phyloP scores from a whole-genome alignment of 2,888 invertebrate genomes.

The Cryptophagus acutangulus region DNA sequence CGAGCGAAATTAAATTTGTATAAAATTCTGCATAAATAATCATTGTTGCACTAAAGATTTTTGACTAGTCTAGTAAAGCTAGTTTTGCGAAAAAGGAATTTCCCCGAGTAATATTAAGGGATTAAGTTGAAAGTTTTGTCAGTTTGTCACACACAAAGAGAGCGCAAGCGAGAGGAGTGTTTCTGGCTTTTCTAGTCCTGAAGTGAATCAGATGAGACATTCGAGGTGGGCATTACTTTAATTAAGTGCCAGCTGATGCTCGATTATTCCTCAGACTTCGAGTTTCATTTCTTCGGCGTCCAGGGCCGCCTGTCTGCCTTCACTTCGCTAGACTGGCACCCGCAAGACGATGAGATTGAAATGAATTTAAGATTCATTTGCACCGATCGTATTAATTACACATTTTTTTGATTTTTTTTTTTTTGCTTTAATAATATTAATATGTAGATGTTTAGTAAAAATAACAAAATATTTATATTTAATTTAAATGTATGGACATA shows the following conservation, averaged over 20 bases:
- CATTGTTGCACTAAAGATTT: no score
- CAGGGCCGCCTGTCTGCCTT: constrained; percentile 12
- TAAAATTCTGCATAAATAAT: no score
- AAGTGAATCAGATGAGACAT: constrained; percentile 24
- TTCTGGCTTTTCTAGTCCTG: no score
- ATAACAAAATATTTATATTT: constrained; percentile 28
- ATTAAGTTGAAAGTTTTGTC: constrained; percentile 35
- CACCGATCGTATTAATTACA: not conserved
- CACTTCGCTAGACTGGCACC: constrained; percentile 36
- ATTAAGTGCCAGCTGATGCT: constrained; percentile 45
- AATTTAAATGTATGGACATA: constrained; percentile 23
- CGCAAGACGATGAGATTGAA: constrained; percentile 32
- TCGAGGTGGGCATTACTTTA: constrained; percentile 42
- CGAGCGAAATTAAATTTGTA: no score
- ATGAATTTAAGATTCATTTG: constrained; percentile 15
- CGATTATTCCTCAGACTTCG: constrained; percentile 40
- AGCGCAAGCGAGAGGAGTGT: no score
- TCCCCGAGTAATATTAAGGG: constrained; percentile 32
- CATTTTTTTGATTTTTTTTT: constrained; percentile 2
- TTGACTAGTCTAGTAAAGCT: no score
- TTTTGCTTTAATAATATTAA: constrained; percentile 14
- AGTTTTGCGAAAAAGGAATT: constrained; percentile 33
- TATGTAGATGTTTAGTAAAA: no score
- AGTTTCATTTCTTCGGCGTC: constrained; percentile 6
- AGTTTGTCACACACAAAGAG: constrained; percentile 34